Percentiles rank a stretch among this genome's conserved stretches.
Evolutionary conservation across 2,113 vertebrate genomes (phyloP).

Genomic region (Copsychus sechellarum): DNA sequence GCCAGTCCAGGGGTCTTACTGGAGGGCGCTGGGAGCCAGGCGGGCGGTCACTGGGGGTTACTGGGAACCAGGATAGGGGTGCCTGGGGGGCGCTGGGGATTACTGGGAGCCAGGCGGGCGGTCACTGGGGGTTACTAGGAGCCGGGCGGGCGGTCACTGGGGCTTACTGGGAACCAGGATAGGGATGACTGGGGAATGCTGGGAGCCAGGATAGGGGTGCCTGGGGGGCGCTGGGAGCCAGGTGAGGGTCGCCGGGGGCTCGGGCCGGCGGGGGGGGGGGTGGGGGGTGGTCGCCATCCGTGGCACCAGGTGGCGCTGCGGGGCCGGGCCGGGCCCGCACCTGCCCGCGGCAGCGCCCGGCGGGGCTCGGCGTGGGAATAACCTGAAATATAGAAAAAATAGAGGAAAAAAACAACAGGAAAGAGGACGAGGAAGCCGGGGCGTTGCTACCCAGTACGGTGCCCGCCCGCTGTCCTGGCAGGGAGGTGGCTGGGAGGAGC

Average conservation of each 20-base stretch:
- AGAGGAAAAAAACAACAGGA: not conserved
- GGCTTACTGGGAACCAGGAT: too few species aligned
- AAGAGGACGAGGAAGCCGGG: not conserved
- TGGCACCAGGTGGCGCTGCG: slow-evolving; percentile 22
- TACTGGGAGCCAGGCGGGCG: too few species aligned
- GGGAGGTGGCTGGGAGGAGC: not conserved
- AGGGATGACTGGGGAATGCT: too few species aligned
- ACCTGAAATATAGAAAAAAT: accelerated
- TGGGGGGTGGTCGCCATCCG: not conserved
- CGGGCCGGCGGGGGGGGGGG: not conserved
- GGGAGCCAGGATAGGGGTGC: too few species aligned
- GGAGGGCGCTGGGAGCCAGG: not conserved
- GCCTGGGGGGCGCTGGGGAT: not conserved
- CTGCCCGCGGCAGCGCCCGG: not conserved
- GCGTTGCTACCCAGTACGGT: not conserved
- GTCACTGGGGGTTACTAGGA: too few species aligned
- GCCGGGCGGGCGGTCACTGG: too few species aligned
- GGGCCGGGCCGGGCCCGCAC: not conserved
- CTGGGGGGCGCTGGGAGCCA: too few species aligned
- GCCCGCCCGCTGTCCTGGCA: not conserved
- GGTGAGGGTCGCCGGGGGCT: not conserved
- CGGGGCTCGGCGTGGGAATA: not conserved
- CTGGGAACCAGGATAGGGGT: not conserved
- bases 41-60: too few species aligned
- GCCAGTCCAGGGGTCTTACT: not conserved